Evolutionary conservation across 2,888 invertebrate genomes (phyloP).

Genomic region (Empis livida): DNA sequence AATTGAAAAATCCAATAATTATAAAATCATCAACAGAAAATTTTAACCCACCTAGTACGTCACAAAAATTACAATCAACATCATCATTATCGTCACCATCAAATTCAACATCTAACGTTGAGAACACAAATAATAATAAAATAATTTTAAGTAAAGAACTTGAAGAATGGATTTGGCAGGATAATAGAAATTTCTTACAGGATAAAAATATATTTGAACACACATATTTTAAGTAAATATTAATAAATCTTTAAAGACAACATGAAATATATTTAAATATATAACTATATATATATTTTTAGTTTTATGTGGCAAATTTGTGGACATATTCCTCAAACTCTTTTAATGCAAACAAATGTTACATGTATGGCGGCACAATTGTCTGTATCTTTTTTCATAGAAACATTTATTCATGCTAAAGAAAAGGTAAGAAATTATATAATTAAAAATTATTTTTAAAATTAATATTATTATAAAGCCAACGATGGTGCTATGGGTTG

Average conservation of each 20-base stretch:
- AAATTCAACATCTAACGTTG: neutral
- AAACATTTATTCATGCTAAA: conserved; percentile 93
- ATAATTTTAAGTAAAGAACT: conserved; percentile 43
- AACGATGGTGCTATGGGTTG: conserved; percentile 95
- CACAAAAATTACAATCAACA: conserved; percentile 1
- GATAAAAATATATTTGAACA: conserved; percentile 95
- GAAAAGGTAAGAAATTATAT: no score
- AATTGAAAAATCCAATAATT: neutral
- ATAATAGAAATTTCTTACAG: conserved; percentile 88
- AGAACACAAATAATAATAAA: neutral
- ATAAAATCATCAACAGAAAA: neutral
- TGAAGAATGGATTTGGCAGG: conserved; percentile 95
- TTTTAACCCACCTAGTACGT: neutral
- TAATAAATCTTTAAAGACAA: neutral
- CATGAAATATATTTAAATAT: neutral
- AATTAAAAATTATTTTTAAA: neutral
- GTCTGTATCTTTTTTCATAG: conserved; percentile 88
- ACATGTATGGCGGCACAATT: conserved; percentile 76
- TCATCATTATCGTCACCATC: neutral
- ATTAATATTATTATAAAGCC: conserved; percentile 42
- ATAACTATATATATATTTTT: conserved; percentile 16
- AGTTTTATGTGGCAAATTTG: conserved; percentile 97
- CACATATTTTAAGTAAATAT: conserved; percentile 76
- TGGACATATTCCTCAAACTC: conserved; percentile 81
- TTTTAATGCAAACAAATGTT: conserved; percentile 66